Evolutionary conservation across 2,888 invertebrate species (phyloP).

Genomic region (Sabatieria punctata): DNA sequence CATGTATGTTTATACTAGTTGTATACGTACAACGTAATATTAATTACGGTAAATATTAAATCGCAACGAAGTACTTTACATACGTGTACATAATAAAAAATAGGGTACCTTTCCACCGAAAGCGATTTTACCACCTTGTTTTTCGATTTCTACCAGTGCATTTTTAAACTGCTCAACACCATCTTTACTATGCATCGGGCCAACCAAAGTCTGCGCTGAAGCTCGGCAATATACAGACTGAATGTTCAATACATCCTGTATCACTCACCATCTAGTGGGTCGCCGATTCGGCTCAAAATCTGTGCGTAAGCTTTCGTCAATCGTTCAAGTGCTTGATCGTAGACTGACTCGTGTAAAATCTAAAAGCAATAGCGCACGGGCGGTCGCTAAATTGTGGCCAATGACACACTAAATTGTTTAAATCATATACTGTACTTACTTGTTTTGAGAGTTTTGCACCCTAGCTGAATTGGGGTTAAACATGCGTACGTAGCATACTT

Average conservation of each 20-base stretch:
- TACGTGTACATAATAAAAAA: background rate
- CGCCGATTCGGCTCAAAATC: conserved; percentile 57
- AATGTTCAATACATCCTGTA: too few species aligned
- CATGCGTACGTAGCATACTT: too few species aligned
- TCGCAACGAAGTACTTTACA: too few species aligned
- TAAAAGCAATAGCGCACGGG: too few species aligned
- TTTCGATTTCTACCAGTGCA: conserved; percentile 46
- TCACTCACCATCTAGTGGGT: conserved; percentile 54
- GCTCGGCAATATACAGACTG: conserved; percentile 1
- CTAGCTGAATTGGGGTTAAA: too few species aligned
- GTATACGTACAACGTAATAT: too few species aligned
- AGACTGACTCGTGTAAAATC: conserved; percentile 44
- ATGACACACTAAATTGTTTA: too few species aligned
- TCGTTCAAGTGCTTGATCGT: conserved; percentile 51
- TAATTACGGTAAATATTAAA: too few species aligned
- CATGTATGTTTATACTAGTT: too few species aligned
- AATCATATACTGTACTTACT: too few species aligned
- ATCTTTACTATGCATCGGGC: conserved; percentile 61
- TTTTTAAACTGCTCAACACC: conserved; percentile 54
- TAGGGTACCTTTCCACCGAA: conserved; percentile 40
- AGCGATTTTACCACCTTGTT: conserved; percentile 39
- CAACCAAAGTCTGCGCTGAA: conserved; percentile 50
- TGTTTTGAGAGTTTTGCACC: too few species aligned
- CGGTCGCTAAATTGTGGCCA: too few species aligned
- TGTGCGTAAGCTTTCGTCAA: conserved; percentile 61